Base-by-base conservation (phyloP, 2,797 vertebrate genomes). In the Pseudochirops cupreus region DNA sequence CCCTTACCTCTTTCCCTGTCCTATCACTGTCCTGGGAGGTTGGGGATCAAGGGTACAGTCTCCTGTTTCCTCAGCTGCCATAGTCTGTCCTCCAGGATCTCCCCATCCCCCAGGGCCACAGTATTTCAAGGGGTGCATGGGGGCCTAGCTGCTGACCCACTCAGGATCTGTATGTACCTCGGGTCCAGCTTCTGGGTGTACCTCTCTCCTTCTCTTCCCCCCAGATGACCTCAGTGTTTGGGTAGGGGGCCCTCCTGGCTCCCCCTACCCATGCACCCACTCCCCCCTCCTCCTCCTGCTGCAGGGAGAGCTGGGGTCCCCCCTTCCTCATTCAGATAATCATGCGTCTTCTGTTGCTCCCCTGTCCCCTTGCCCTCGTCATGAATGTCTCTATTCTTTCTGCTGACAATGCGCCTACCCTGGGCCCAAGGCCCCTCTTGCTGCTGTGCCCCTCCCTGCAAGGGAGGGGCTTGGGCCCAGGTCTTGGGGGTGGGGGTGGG, bases 151-250 rank as follows among this genome's bases (percentile, higher is more conserved):
- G 97, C 98, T 97, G 97, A 97, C 98, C 98, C 97, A 97, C 96
- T 98, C 98, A 98, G 98, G 98, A 98, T 96, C 98, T 98, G 97
- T 97, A 91, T 21, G 90, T 53, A 53, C 52, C 96, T 97, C 97
- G 96, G 97, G 97, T 97, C 98, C 97, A 94, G 91, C 97, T 96
- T 97, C n/a, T 97, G 97, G 98, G 97, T 82, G 74, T 82, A 82
- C 74, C 62, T n/a, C 62, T 67, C 62, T 74, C 62, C 62, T 74
- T 33, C n/a, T 62, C n/a, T 67, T 97, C 96, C 96, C 97, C 97
- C 97, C 97, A 97, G 95, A 97, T 58, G 97, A 98, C 98, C 98
- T 98, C 98, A 98, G 98, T 97, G 98, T 98, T 98, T 97, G 98
- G 98, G 97, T 97, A 96, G 13, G 95, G 97, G 98, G 93, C 97